Evolutionary conservation across 1,140 invertebrate species (phyloP).

Genomic region (Macrobrachium nipponense): DNA sequence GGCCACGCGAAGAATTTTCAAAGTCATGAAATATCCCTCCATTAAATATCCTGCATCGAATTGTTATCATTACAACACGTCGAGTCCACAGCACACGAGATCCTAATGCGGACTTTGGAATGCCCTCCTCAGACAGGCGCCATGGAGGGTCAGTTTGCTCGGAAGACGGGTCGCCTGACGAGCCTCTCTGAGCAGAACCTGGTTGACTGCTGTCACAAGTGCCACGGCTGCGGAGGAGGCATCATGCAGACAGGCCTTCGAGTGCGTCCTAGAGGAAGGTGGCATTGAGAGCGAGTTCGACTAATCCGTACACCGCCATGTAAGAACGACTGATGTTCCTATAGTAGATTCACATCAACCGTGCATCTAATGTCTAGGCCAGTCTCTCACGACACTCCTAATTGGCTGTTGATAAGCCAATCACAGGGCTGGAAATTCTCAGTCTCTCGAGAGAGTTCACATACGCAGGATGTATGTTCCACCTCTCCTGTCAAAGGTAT

Average conservation of each 20-base stretch:
- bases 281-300: conserved; percentile 90
- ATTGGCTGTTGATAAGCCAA: no score
- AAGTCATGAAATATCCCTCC: no score
- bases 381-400: no score
- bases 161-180: conserved; percentile 12
- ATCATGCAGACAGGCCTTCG: conserved; percentile 92
- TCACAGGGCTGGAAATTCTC: no score
- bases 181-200: conserved; percentile 75
- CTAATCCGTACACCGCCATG: conserved; percentile 74
- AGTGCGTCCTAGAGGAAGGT: conserved; percentile 80
- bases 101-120: background rate
- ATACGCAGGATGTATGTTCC: no score
- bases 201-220: conserved; percentile 72
- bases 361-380: no score
- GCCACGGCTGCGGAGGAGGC: conserved; percentile 78
- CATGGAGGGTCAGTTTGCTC: conserved; percentile 68
- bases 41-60: no score
- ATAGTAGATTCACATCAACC: no score
- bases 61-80: background rate
- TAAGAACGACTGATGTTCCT: no score
- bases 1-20: no score
- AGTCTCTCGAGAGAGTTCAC: no score
- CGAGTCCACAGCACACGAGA: background rate
- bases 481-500: no score
- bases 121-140: conserved; percentile 14